phyloP scores from a whole-genome alignment of 2,888 invertebrate genomes.

The Noctua fimbriata region DNA sequence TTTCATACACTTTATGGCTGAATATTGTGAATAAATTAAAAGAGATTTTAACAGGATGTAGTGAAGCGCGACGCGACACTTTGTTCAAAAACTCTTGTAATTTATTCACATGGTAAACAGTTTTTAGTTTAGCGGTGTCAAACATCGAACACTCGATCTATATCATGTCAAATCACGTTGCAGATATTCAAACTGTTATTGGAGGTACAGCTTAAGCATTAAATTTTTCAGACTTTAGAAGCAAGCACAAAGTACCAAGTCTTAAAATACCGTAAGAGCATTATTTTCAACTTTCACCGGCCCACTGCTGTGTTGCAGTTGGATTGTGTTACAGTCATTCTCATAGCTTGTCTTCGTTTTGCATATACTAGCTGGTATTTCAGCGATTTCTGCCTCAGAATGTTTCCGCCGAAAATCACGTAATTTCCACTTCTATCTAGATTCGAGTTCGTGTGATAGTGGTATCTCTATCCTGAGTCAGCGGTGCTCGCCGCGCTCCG shows the following conservation, averaged over 20 bases:
- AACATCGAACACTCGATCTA: neutral
- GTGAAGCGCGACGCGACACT: conserved; percentile 29
- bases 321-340: neutral
- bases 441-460: conserved; percentile 76
- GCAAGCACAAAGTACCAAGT: neutral
- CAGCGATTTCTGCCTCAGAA: neutral
- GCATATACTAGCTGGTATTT: neutral
- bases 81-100: conserved; percentile 42
- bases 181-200: neutral
- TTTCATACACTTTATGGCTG: conserved; percentile 58
- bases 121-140: conserved; percentile 35
- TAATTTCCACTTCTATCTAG: conserved; percentile 6
- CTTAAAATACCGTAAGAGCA: neutral
- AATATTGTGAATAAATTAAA: conserved; percentile 62
- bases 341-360: neutral
- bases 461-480: conserved; percentile 81
- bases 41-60: conserved; percentile 48
- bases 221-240: neutral
- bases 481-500: conserved; percentile 83
- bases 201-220: neutral
- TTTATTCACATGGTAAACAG: conserved; percentile 44
- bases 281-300: neutral
- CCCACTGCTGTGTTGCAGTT: neutral
- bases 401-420: neutral
- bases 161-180: neutral